Percentiles rank a stretch among this genome's conserved stretches.
phyloP scores from a whole-genome alignment of 2,113 vertebrate species.

The Hymenochirus boettgeri region DNA sequence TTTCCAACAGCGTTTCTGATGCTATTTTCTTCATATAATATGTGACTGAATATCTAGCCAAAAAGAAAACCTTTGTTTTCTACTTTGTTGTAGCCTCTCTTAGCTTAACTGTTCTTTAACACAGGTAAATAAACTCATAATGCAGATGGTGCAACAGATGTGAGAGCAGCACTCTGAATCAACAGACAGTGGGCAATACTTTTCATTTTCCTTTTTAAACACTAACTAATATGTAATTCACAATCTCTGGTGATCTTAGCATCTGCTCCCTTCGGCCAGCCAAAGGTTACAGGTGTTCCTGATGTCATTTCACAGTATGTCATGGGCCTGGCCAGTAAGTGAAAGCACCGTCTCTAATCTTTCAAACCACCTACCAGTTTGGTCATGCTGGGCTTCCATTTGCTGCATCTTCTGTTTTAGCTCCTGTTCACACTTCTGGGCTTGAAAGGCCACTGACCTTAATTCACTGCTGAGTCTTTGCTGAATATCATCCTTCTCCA shows the following conservation, averaged over 20 bases:
- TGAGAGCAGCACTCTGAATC: slow-evolving; percentile 91
- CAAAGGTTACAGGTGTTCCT: slow-evolving; percentile 94
- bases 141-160: slow-evolving; percentile 99
- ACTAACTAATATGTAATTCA: slow-evolving; percentile 85
- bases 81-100: slow-evolving; percentile 93
- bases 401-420: slow-evolving; percentile 82
- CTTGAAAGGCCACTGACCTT: slow-evolving; percentile 72
- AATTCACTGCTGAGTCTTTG: slow-evolving; percentile 71
- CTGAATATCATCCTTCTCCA: slow-evolving; percentile 50
- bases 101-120: slow-evolving; percentile 90
- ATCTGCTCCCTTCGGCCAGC: slow-evolving; percentile 90
- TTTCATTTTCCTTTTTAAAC: slow-evolving; percentile 82
- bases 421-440: slow-evolving; percentile 78
- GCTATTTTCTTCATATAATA: slow-evolving; percentile 99
- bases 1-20: slow-evolving; percentile 97
- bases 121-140: slow-evolving; percentile 98
- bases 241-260: slow-evolving; percentile 80
- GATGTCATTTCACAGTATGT: slow-evolving; percentile 82
- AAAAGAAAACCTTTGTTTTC: slow-evolving; percentile 91
- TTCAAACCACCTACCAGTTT: slow-evolving; percentile 83
- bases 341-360: slow-evolving; percentile 70
- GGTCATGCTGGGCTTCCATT: slow-evolving; percentile 83
- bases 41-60: slow-evolving; percentile 92
- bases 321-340: slow-evolving; percentile 67
- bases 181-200: slow-evolving; percentile 90